Evolutionary conservation across 1,140 invertebrate species (phyloP), one percentile per base, ranked within the genome.

Genomic region (Temnothorax curvispinosus): DNA sequence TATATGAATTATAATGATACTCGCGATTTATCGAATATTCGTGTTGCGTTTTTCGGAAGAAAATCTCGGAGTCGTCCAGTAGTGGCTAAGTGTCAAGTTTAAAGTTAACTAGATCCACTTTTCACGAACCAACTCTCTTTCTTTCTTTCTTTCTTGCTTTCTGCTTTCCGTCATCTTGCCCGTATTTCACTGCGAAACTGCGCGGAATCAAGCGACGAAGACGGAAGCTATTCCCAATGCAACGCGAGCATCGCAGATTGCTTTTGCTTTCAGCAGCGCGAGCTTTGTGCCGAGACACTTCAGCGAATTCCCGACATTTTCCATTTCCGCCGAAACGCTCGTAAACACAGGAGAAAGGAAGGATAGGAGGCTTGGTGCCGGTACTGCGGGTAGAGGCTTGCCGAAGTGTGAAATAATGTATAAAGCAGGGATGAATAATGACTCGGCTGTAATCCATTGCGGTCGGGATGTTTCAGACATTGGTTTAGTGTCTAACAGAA

Each of bases 291-390:
- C 86, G 35, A 71, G 89, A 58, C 54, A 78, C 77, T 90, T 71
- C 50, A 64, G 69, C 64, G 85, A 89, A 91, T 89, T 91, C 87
- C 60, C 87, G 78, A 87, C 87, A 89, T 91, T 89, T 91, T 91
- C 89, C 89, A 91, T 91, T 91, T 91, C 75, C 86, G 81, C 9
- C 65, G 54, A 77, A 89, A 86, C 44, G 72, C 64, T 88, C 76
- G 89, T 89, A 90, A 85, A 90, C 86, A 77, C 32, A 44, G 62
- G 72, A 69, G 86, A 86, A 80, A 56, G 75, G 47, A 41, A 74
- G 71, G n/a, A 38, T 21, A 62, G 32, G 21, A 64, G 72, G 18
- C 44, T 21, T 44, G 38, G 5, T 58, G 60, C 52, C 1, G 11
- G 75, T 65, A 18, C 8, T 62, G 44, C 77, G 35, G 52, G 35